These are phyloP conservation scores for Dromaius novaehollandiae DNA, from an alignment of 2,113 vertebrate species.

Conservation along the genomic window DNA sequence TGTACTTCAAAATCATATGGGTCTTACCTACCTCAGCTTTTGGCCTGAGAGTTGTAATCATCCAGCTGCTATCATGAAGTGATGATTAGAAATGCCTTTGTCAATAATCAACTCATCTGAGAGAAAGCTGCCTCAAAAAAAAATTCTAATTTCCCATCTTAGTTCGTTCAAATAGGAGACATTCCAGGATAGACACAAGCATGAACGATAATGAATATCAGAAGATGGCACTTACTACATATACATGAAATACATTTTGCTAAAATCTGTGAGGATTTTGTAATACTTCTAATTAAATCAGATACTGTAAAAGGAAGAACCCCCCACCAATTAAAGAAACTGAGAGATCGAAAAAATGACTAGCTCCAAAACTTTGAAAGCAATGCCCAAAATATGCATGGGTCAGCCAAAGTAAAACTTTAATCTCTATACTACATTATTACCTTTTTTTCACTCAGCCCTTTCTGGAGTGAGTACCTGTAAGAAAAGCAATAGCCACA, in stretches of 20 bases:
- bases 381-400: background rate
- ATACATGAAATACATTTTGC: background rate
- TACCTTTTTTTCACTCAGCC: constrained; percentile 38
- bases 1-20: background rate
- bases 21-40: background rate
- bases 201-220: background rate
- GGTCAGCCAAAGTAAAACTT: constrained; percentile 36
- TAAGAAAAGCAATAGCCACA: constrained; percentile 30
- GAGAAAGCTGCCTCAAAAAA: background rate
- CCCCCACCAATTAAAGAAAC: background rate
- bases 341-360: background rate
- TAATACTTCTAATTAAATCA: background rate
- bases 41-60: background rate
- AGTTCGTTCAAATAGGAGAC: background rate
- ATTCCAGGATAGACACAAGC: background rate
- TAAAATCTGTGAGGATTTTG: background rate
- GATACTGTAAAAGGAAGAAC: background rate
- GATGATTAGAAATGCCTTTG: too few relatives aligned
- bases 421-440: constrained; percentile 33
- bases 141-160: background rate
- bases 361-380: background rate
- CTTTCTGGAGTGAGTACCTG: constrained; percentile 42
- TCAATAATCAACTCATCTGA: background rate
- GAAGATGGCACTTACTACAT: background rate
- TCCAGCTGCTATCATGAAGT: background rate